phyloP scores from a whole-genome alignment of 2,888 invertebrate genomes.

The Diabrotica balteata region DNA sequence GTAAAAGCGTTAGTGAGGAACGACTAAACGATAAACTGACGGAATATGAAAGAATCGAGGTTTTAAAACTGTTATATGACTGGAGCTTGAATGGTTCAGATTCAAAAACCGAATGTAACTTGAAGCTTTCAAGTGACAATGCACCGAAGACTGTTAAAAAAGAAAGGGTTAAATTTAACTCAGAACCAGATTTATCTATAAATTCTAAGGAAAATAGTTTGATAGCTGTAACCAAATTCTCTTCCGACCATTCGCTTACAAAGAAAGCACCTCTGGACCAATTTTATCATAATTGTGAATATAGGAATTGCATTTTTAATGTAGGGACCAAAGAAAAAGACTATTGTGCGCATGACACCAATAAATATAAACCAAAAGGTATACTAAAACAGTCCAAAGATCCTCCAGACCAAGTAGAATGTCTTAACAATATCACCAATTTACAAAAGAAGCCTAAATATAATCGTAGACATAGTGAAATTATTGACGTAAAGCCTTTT shows the following conservation, averaged over 20 bases:
- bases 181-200: slow-evolving; percentile 55
- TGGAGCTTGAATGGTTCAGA: slow-evolving; percentile 59
- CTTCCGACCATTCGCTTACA: slow-evolving; percentile 34
- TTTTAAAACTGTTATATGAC: slow-evolving; percentile 57
- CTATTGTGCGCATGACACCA: slow-evolving; percentile 62
- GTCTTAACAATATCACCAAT: slow-evolving; percentile 47
- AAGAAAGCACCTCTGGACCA: slow-evolving; percentile 33
- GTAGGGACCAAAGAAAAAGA: slow-evolving; percentile 59
- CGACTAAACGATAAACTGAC: slow-evolving; percentile 53
- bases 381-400: slow-evolving; percentile 54
- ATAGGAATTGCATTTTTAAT: slow-evolving; percentile 60
- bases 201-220: slow-evolving; percentile 34
- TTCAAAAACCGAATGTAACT: slow-evolving; percentile 51
- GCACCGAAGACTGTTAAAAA: slow-evolving; percentile 33
- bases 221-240: slow-evolving; percentile 31
- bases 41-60: slow-evolving; percentile 57
- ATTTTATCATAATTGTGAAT: slow-evolving; percentile 58
- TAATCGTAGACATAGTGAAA: slow-evolving; percentile 64
- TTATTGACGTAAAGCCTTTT: slow-evolving; percentile 61
- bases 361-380: slow-evolving; percentile 49
- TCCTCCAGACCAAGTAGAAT: slow-evolving; percentile 43
- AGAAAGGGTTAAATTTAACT: slow-evolving; percentile 47
- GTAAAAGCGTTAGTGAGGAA: slow-evolving; percentile 54
- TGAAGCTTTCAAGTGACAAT: slow-evolving; percentile 36
- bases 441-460: slow-evolving; percentile 47